Evolutionary conservation across 2,888 invertebrate genomes (phyloP), one percentile per base, ranked within the genome.

Genomic region (Zhuqinia jingwanae): DNA sequence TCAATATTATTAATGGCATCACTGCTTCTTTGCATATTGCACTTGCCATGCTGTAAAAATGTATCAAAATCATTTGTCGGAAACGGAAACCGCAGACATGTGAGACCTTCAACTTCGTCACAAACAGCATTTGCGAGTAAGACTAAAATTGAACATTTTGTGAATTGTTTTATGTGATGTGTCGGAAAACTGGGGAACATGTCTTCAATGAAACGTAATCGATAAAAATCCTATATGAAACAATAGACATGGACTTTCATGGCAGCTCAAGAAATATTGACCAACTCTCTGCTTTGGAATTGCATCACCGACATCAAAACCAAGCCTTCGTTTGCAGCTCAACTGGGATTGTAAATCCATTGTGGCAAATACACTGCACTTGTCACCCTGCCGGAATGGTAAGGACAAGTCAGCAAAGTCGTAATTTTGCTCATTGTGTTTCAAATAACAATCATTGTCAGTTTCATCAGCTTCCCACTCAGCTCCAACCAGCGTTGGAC

Each of bases 61-160:
- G 65, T 13, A n/a, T 2, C 6, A 17, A 76, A 53, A 17, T 22
- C 50, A 27, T 22, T 47, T 22, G 2, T 13, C 2, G 45, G 45
- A 25, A 70, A 20, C 45, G 47, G 27, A 76, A 58, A 73, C 30
- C 47, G n/a, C 58, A 70, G 75, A 60, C 47, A 15, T 15, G 15
- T 20, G 1, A 63, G 83, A 77, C 68, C 83, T n/a, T 83, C 83
- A 6, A 77, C 65, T 42, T 76, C 83, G 22, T 83, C 83, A 0
- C 50, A 56, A 1, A 11, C 65, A 11, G n/a, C 50, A 5, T 63
- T 83, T 30, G 17, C 77, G 53, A 83, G 83, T 83, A 30, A 50
- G 58, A n/a, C n/a, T n/a, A n/a, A n/a, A n/a, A n/a, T n/a, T n/a
- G n/a, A n/a, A n/a, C n/a, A n/a, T n/a, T n/a, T n/a, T n/a, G n/a